A percentile compares a stretch with the other conserved stretches of the same genome.
Evolutionary conservation across 2,797 vertebrate species (phyloP).

Genomic region (Agapornis canus): DNA sequence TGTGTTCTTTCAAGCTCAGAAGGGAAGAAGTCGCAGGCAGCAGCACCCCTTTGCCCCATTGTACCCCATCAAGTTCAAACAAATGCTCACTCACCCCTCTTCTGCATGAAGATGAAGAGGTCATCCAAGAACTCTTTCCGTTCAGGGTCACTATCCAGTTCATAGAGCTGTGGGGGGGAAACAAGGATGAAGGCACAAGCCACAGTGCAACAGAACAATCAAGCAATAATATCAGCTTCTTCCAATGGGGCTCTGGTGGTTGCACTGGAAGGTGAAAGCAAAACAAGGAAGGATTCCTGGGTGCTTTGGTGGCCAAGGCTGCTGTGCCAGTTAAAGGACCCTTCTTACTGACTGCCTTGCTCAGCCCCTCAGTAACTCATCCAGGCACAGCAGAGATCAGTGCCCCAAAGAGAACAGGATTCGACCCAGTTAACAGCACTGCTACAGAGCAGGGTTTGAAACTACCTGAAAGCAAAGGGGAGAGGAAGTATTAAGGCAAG

Average conservation of each 20-base stretch:
- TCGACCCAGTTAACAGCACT: not conserved
- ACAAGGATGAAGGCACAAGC: not conserved
- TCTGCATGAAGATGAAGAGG: conserved; percentile 85
- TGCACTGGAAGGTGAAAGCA: not conserved
- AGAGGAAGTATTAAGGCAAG: not conserved
- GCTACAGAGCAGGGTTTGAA: not conserved
- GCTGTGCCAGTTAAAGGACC: not conserved
- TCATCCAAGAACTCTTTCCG: conserved; percentile 83
- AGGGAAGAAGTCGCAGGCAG: not conserved
- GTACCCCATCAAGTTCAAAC: not conserved
- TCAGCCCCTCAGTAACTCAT: not conserved
- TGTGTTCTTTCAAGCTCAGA: not conserved
- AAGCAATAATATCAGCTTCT: no score
- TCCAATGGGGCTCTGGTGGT: not conserved
- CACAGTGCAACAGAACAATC: not conserved
- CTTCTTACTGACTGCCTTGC: not conserved
- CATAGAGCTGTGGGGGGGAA: conserved; percentile 74
- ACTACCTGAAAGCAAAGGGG: not conserved
- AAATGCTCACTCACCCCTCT: conserved; percentile 77
- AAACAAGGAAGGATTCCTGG: not conserved
- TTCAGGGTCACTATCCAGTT: conserved; percentile 82
- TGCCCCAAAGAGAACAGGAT: not conserved
- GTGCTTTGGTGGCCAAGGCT: not conserved
- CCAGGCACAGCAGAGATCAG: not conserved
- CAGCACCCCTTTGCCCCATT: not conserved